Percentiles rank a stretch among this genome's conserved stretches.
These are phyloP conservation scores for Chaetodon trifascialis DNA, from an alignment of 2,113 vertebrate genomes.

Conservation along the genomic window DNA sequence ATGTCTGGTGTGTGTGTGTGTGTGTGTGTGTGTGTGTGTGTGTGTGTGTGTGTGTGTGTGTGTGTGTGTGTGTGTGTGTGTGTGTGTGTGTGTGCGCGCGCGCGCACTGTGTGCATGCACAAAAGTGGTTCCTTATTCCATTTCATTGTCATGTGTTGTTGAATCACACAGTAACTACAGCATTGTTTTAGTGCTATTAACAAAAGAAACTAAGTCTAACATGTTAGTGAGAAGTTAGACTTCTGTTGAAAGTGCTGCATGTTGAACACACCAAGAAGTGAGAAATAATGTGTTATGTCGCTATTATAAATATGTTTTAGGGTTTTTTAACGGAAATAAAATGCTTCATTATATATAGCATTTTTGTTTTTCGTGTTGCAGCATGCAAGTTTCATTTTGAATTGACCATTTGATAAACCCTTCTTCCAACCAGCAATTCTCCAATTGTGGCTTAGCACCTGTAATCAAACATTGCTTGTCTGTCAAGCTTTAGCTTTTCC, in stretches of 20 bases:
- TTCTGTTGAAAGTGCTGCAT: neutral
- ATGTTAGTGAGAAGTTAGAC: neutral
- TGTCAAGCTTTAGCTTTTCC: too few species aligned
- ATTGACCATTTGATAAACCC: neutral
- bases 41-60: conserved; percentile 17
- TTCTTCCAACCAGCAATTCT: neutral
- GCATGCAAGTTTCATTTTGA: neutral
- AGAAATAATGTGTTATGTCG: neutral
- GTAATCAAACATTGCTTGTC: neutral
- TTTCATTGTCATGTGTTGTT: conserved; percentile 23
- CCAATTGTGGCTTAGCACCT: neutral
- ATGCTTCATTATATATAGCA: neutral
- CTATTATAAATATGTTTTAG: neutral
- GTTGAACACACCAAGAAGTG: neutral
- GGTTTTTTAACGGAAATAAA: neutral
- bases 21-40: conserved; percentile 16
- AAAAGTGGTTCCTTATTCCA: conserved; percentile 62
- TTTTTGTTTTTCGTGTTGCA: neutral
- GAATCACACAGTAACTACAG: conserved; percentile 45
- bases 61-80: conserved; percentile 11
- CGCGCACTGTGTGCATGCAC: neutral
- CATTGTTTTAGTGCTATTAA: conserved; percentile 1
- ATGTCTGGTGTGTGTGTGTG: conserved; percentile 1
- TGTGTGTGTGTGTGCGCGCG: conserved; percentile 12
- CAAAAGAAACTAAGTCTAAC: neutral